Conservation (phyloP, 2,888 invertebrate genomes). For the Strigamia transsilvanica region DNA sequence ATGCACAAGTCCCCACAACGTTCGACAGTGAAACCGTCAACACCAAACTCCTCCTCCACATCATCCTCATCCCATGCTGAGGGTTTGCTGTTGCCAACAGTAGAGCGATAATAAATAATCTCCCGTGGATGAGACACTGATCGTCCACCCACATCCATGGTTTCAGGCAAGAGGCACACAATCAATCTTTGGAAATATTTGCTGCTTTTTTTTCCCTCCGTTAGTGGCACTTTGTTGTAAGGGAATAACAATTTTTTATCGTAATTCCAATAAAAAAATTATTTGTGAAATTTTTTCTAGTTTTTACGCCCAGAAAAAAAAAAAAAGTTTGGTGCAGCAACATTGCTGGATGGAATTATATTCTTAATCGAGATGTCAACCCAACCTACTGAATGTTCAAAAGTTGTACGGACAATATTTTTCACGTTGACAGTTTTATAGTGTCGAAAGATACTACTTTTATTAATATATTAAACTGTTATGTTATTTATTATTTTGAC, state of each 20-base stretch:
- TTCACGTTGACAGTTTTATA: slow-evolving; percentile 21
- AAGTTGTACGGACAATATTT: slow-evolving; percentile 17
- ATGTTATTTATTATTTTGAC: slow-evolving; percentile 30
- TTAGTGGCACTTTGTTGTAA: neutral
- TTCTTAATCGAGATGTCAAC: slow-evolving; percentile 30
- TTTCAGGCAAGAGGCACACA: slow-evolving; percentile 16
- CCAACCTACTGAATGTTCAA: slow-evolving; percentile 11
- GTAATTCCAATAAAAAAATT: neutral
- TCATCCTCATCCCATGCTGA: slow-evolving; percentile 20
- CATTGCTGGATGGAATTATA: slow-evolving; percentile 8
- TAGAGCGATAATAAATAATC: slow-evolving; percentile 26
- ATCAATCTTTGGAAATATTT: slow-evolving; percentile 15
- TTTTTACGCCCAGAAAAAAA: neutral
- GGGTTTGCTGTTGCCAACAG: slow-evolving; percentile 20
- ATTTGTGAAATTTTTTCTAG: neutral
- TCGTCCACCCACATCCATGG: slow-evolving; percentile 15
- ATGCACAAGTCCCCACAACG: slow-evolving; percentile 15
- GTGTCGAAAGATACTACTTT: slow-evolving; percentile 11
- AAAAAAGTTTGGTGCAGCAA: neutral
- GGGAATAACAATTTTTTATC: slow-evolving; percentile 6
- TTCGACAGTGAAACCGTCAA: neutral
- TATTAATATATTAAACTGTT: slow-evolving; percentile 27
- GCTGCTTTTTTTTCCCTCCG: neutral
- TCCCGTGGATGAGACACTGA: slow-evolving; percentile 21
- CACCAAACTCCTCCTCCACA: slow-evolving; percentile 21